Conservation (phyloP, 2,797 vertebrate genomes). For the Lepidocolaptes lacrymiger region DNA sequence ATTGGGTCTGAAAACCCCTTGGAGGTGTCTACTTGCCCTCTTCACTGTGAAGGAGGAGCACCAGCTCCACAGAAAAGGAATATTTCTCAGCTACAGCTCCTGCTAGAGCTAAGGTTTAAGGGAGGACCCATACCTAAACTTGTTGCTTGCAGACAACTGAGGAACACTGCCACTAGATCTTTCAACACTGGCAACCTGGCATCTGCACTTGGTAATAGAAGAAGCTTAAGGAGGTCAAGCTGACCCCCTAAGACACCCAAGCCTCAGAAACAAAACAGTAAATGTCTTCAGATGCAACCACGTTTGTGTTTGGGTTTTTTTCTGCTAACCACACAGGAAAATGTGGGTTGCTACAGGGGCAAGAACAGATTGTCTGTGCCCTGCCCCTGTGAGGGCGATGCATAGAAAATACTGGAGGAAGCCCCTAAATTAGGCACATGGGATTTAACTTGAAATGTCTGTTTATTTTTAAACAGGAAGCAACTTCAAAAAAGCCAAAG, state of each 20-base stretch:
- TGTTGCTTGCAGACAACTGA: not conserved
- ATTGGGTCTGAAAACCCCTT: not conserved
- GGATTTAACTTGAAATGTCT: slow-evolving; percentile 14
- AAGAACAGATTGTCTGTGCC: slow-evolving; percentile 33
- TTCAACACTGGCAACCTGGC: not conserved
- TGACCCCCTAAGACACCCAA: not conserved
- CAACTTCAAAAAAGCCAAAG: not conserved
- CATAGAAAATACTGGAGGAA: not conserved
- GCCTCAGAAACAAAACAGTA: not conserved
- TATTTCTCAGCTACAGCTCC: not conserved
- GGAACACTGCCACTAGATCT: not conserved
- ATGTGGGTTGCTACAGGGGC: not conserved
- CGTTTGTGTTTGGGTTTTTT: not conserved
- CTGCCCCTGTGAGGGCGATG: not conserved
- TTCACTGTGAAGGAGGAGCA: not conserved
- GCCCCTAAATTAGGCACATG: slow-evolving; percentile 8
- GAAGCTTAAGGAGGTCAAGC: not conserved
- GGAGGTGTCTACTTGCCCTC: not conserved
- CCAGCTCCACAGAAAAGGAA: not conserved
- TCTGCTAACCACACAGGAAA: slow-evolving; percentile 28
- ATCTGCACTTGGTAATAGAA: not conserved
- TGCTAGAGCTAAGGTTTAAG: not conserved
- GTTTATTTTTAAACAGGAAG: no score
- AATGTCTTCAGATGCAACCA: not conserved
- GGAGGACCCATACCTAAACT: not conserved